Evolutionary conservation across 2,113 vertebrate species (phyloP).

Genomic region (Zeus faber): DNA sequence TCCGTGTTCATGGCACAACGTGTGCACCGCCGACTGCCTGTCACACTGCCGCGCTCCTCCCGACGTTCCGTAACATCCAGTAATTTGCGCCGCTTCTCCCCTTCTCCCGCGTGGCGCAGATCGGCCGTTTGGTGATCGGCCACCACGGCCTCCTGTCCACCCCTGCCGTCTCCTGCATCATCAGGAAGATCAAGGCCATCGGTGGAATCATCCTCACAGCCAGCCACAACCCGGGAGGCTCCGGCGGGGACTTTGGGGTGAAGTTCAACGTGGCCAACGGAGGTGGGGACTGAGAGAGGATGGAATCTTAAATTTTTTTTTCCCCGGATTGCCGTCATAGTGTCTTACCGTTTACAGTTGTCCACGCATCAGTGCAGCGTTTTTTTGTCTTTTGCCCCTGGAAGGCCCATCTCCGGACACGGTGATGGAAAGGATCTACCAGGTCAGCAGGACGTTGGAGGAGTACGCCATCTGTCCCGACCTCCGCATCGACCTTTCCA

Average conservation of each 20-base stretch:
- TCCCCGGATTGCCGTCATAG: not conserved
- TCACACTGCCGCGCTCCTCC: too few relatives aligned
- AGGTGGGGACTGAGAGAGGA: slow-evolving; percentile 72
- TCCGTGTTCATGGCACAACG: too few relatives aligned
- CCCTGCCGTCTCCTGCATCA: slow-evolving; percentile 96
- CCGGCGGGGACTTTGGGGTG: slow-evolving; percentile 93
- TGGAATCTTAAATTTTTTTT: not conserved
- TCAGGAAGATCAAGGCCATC: slow-evolving; percentile 97
- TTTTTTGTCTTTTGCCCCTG: not conserved
- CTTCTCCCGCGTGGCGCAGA: slow-evolving; percentile 70
- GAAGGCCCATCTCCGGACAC: slow-evolving; percentile 90
- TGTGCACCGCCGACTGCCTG: too few relatives aligned
- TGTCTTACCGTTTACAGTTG: not conserved
- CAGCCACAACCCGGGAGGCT: slow-evolving; percentile 94
- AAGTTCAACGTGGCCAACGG: slow-evolving; percentile 98
- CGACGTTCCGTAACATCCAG: not conserved
- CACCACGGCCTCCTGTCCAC: slow-evolving; percentile 97
- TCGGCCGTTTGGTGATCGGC: slow-evolving; percentile 93
- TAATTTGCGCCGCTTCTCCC: not conserved
- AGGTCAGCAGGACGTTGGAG: slow-evolving; percentile 96
- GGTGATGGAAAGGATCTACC: slow-evolving; percentile 92
- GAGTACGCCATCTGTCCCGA: slow-evolving; percentile 96
- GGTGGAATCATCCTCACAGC: slow-evolving; percentile 97
- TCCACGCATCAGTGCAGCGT: too few relatives aligned
- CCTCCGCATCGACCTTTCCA: slow-evolving; percentile 90